phyloP scores from a whole-genome alignment of 2,888 invertebrate species.

The Clusia tigrina region DNA sequence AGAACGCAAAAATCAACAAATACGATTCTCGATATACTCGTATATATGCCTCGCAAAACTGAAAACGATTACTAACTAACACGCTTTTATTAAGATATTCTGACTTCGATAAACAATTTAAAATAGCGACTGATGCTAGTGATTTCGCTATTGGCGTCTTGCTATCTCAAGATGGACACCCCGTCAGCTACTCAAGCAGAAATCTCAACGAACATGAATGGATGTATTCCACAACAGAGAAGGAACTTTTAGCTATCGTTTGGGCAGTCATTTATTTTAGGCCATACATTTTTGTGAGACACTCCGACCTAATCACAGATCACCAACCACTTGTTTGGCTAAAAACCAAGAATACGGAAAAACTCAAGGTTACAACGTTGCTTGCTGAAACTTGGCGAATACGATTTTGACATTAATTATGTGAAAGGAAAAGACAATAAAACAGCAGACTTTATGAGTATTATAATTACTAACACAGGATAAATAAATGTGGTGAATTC shows the following conservation, averaged over 20 bases:
- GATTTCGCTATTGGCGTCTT: slow-evolving; percentile 19
- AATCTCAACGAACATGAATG: not conserved
- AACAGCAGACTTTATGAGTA: too few relatives aligned
- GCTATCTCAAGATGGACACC: too few relatives aligned
- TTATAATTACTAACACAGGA: not conserved
- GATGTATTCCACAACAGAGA: not conserved
- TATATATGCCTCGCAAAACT: slow-evolving; percentile 19
- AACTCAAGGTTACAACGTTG: not conserved
- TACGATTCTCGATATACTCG: slow-evolving; percentile 18
- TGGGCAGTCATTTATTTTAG: not conserved
- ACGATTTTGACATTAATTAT: too few relatives aligned
- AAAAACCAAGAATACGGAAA: too few relatives aligned
- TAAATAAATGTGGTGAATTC: too few relatives aligned
- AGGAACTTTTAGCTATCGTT: too few relatives aligned
- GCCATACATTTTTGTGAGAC: not conserved
- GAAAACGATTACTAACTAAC: slow-evolving; percentile 18
- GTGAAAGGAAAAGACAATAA: too few relatives aligned
- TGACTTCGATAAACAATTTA: slow-evolving; percentile 16
- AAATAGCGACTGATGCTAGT: slow-evolving; percentile 22
- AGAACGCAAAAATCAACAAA: slow-evolving; percentile 22
- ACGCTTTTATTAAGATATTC: slow-evolving; percentile 7
- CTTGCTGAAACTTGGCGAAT: not conserved
- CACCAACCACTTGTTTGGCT: too few relatives aligned
- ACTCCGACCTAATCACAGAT: too few relatives aligned
- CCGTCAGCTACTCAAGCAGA: not conserved